These are phyloP conservation scores for Camponotus floridanus DNA, from an alignment of 1,140 invertebrate species.

Conservation along the genomic window DNA sequence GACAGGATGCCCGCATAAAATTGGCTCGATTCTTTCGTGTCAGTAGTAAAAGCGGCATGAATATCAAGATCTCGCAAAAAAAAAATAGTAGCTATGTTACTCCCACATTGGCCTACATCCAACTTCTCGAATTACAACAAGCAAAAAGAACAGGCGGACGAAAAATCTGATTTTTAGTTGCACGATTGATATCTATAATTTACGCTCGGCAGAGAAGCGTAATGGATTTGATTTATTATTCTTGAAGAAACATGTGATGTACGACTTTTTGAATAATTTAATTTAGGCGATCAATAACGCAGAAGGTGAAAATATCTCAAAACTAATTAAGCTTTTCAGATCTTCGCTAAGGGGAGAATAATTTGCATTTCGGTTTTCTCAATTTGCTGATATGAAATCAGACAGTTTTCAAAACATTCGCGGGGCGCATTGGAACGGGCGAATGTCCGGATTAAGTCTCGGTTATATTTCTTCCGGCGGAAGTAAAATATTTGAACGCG, in stretches of 20 bases:
- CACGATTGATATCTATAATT: not conserved
- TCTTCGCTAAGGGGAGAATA: slow-evolving; percentile 16
- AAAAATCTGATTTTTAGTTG: slow-evolving; percentile 51
- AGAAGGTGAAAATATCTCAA: slow-evolving; percentile 13
- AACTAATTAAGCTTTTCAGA: slow-evolving; percentile 13
- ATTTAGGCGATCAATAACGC: not conserved
- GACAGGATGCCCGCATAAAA: slow-evolving; percentile 70
- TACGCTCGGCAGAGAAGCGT: not conserved
- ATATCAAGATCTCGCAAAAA: slow-evolving; percentile 61
- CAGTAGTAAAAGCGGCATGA: slow-evolving; percentile 66
- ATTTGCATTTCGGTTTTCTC: slow-evolving; percentile 53
- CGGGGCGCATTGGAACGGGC: slow-evolving; percentile 12
- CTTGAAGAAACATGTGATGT: not conserved
- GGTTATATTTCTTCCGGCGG: slow-evolving; percentile 63
- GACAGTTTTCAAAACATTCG: slow-evolving; percentile 53
- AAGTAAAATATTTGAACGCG: slow-evolving; percentile 72
- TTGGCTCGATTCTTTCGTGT: slow-evolving; percentile 56
- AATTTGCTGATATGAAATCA: slow-evolving; percentile 53
- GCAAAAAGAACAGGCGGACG: not conserved
- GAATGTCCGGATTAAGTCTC: slow-evolving; percentile 51
- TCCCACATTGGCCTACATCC: slow-evolving; percentile 31
- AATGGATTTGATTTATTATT: not conserved
- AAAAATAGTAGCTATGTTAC: slow-evolving; percentile 16
- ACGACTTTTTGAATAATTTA: not conserved
- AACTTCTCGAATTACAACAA: slow-evolving; percentile 19